phyloP scores from a whole-genome alignment of 2,113 vertebrate species.

The Vireo altiloquus region DNA sequence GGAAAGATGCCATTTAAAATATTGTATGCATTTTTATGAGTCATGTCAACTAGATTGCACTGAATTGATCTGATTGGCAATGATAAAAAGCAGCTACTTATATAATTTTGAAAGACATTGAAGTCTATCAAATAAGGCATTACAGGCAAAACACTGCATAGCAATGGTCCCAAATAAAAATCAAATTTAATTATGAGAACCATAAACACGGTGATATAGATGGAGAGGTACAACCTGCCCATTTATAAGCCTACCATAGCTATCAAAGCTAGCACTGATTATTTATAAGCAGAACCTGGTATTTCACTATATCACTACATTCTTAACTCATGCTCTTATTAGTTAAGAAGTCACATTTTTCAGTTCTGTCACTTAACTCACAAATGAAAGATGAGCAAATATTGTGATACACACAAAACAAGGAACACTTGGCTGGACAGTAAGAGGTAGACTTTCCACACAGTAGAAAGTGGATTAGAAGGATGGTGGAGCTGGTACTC shows the following conservation, averaged over 20 bases:
- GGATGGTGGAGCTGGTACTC: background rate
- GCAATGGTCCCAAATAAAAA: background rate
- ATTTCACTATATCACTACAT: background rate
- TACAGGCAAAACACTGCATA: background rate
- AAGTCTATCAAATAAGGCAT: background rate
- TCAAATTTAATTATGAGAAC: background rate
- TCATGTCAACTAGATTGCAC: background rate
- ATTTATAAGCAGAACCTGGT: background rate
- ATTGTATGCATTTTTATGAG: background rate
- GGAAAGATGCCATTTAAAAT: no score
- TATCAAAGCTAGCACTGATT: background rate
- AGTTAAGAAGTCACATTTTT: background rate
- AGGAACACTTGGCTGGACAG: background rate
- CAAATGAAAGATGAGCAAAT: background rate
- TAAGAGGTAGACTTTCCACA: background rate
- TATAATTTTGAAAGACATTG: background rate
- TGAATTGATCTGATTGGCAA: background rate
- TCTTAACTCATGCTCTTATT: background rate
- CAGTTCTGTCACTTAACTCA: background rate
- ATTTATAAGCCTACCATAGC: background rate
- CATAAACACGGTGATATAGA: background rate
- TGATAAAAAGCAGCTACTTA: background rate
- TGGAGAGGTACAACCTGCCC: background rate
- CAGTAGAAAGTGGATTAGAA: background rate
- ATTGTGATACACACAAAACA: background rate